Conservation (phyloP, 2,888 invertebrate genomes). For the Dusona sp. region DNA sequence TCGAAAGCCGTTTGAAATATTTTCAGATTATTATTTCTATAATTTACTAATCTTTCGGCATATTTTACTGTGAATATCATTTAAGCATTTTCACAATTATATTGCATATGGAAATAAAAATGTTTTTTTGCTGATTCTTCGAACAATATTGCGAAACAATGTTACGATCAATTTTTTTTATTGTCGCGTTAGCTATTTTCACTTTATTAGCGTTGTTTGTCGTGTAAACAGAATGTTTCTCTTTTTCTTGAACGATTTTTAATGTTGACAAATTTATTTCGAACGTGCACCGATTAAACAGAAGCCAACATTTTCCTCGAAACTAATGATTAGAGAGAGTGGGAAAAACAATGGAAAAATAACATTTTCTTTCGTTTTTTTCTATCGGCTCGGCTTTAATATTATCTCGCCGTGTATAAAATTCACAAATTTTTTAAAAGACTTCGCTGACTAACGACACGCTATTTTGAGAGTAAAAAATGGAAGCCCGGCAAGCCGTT, state of each 20-base stretch:
- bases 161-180: background rate
- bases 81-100: background rate
- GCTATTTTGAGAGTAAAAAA: background rate
- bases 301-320: background rate
- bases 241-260: background rate
- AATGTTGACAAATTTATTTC: background rate
- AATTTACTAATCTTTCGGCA: background rate
- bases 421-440: background rate
- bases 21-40: background rate
- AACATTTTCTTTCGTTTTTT: background rate
- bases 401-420: background rate
- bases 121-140: background rate
- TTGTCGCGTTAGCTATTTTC: background rate
- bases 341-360: background rate
- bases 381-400: no score
- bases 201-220: background rate
- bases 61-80: background rate
- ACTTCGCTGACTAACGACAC: background rate
- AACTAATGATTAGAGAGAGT: no score
- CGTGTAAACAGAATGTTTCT: background rate
- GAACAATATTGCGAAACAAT: background rate
- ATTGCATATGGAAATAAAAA: background rate
- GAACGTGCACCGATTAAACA: background rate
- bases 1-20: conserved; percentile 13
- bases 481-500: background rate